phyloP scores from a whole-genome alignment of 2,888 invertebrate genomes.

The Chrysotoxum bicinctum region DNA sequence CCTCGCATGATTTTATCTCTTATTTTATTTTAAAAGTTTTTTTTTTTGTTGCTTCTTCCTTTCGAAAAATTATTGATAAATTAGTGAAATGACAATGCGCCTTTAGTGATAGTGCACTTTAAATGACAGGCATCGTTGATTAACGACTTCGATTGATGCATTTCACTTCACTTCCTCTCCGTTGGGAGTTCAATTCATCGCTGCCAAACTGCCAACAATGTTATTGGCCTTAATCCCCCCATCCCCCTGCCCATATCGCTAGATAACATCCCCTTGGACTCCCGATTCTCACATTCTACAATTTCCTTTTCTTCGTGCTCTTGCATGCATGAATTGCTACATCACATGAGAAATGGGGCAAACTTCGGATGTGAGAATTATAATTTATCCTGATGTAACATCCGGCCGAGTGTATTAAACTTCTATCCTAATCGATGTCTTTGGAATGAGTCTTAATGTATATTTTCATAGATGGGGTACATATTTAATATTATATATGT shows the following conservation, averaged over 20 bases:
- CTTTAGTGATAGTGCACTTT: constrained; percentile 69
- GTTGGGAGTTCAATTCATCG: constrained; percentile 64
- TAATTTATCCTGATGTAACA: constrained; percentile 71
- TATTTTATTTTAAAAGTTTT: background rate
- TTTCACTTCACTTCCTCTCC: constrained; percentile 68
- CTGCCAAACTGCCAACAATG: constrained; percentile 68
- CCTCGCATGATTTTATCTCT: background rate
- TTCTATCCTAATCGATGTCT: constrained; percentile 68
- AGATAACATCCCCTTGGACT: background rate
- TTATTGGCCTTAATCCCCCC: constrained; percentile 45
- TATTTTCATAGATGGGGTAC: background rate
- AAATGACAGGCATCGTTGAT: constrained; percentile 68
- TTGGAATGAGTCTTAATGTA: constrained; percentile 31
- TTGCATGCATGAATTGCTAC: constrained; percentile 67
- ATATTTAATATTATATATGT: constrained; percentile 2
- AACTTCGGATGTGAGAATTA: constrained; percentile 71
- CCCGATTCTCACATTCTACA: constrained; percentile 2
- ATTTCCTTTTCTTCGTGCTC: constrained; percentile 54
- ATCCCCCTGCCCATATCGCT: background rate
- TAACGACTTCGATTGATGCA: constrained; percentile 72
- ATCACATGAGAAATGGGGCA: constrained; percentile 70
- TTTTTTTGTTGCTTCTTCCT: background rate
- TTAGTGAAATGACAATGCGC: constrained; percentile 65
- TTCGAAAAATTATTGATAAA: constrained; percentile 57
- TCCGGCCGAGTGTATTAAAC: constrained; percentile 66